Base-by-base conservation (phyloP, 2,797 vertebrate genomes). In the Danio tinwini region DNA sequence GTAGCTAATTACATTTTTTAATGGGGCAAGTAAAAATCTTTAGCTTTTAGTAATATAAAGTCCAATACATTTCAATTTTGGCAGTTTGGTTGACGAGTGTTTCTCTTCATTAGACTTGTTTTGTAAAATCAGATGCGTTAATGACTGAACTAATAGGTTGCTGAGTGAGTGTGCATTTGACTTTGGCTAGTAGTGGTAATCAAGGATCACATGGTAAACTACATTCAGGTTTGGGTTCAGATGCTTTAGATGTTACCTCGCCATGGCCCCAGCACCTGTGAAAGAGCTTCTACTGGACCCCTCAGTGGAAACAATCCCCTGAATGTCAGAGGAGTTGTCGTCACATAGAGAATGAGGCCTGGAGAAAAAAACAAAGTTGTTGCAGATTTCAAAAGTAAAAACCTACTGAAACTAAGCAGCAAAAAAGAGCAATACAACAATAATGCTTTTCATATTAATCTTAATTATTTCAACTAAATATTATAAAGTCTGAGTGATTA, bases 261-360 rank as follows among this genome's bases (percentile, higher is more conserved):
- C 93, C 92, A 96, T 90, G 2, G 93, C 92, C 55, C 93, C 94
- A 2, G 88, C 87, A 73, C 94, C 90, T 16, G 89, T 88, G 63
- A 93, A 93, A 9, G 94, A 92, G 76, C 84, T 88, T 21, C 74
- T 85, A 73, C 89, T 88, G 65, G 95, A 90, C 55, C 87, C 91
- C 21, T 93, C 84, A 9, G 93, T 89, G 74, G 93, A 88, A 83
- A 93, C 77, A 10, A 90, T 90, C 29, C 84, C 85, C 79, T 94
- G 93, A 52, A 89, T 84, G 74, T 89, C 94, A 52, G 93, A 91
- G 10, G 85, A 88, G 0, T 63, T 85, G 82, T 95, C 94, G 16
- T 95, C 94, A 74, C 85, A 83, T 2, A 91, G 75, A 1, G 93
- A 95, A 78, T 88, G 91, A 50, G 87, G 74, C 90, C 97, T 98